Conservation (phyloP, 2,113 vertebrate species). For the Oncorhynchus keta region DNA sequence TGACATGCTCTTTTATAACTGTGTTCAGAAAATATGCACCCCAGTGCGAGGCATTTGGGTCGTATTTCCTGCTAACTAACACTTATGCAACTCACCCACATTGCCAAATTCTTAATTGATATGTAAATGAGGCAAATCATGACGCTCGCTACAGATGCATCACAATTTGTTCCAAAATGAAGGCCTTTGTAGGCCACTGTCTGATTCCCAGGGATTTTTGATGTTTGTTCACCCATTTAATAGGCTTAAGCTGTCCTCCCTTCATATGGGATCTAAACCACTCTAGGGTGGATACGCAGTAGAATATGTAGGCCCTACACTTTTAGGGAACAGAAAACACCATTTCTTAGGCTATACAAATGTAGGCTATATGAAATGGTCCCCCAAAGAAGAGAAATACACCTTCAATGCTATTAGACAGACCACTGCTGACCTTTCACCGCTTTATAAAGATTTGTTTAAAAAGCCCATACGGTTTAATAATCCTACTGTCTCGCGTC, state of each 20-base stretch:
- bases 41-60: background rate
- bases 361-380: background rate
- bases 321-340: background rate
- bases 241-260: slow-evolving; percentile 3
- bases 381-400: background rate
- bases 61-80: background rate
- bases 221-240: slow-evolving; percentile 4
- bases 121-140: background rate
- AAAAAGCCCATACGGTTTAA: background rate
- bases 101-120: background rate
- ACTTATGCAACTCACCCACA: background rate
- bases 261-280: slow-evolving; percentile 7
- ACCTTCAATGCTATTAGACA: background rate
- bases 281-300: slow-evolving; percentile 3
- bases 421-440: background rate
- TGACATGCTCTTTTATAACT: background rate
- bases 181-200: background rate
- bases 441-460: background rate
- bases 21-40: background rate
- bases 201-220: background rate
- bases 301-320: background rate
- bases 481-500: background rate
- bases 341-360: background rate
- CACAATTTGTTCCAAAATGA: background rate
- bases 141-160: background rate